Evolutionary conservation across 2,113 vertebrate genomes (phyloP).

Genomic region (Piaya cayana): DNA sequence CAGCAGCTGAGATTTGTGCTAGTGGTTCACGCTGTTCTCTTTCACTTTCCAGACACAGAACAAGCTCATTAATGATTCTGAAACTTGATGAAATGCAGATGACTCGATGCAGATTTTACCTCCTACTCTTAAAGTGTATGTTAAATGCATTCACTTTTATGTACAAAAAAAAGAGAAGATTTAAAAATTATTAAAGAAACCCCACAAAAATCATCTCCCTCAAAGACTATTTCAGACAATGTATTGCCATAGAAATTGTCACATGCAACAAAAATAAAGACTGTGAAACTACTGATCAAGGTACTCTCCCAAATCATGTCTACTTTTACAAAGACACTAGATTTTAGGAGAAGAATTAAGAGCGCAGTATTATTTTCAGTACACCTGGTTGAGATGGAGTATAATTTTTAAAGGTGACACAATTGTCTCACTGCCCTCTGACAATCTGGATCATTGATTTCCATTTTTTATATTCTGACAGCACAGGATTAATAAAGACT

Average conservation of each 20-base stretch:
- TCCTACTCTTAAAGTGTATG: not conserved
- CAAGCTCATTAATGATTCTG: constrained; percentile 28
- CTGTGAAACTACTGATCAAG: not conserved
- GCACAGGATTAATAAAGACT: not conserved
- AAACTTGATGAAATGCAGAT: not conserved
- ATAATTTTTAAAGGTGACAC: not conserved
- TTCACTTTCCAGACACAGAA: not conserved
- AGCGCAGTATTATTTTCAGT: not conserved
- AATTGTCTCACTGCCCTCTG: constrained; percentile 10
- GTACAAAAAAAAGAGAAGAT: not conserved
- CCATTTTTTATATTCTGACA: not conserved
- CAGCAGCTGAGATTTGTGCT: not conserved
- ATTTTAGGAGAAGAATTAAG: not conserved
- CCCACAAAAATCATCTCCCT: not conserved
- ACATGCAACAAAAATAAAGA: not conserved
- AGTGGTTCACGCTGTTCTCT: not conserved
- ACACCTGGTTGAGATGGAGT: not conserved
- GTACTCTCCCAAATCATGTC: not conserved
- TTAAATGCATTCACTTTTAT: not conserved
- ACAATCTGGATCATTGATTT: constrained; percentile 8
- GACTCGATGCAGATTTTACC: not conserved
- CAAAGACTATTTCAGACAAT: not conserved
- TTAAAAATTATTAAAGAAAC: not conserved
- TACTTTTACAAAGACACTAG: not conserved
- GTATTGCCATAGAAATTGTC: not conserved